Evolutionary conservation across 2,888 invertebrate genomes (phyloP), one percentile per base, ranked within the genome.

Genomic region (Clepsis dumicolana): DNA sequence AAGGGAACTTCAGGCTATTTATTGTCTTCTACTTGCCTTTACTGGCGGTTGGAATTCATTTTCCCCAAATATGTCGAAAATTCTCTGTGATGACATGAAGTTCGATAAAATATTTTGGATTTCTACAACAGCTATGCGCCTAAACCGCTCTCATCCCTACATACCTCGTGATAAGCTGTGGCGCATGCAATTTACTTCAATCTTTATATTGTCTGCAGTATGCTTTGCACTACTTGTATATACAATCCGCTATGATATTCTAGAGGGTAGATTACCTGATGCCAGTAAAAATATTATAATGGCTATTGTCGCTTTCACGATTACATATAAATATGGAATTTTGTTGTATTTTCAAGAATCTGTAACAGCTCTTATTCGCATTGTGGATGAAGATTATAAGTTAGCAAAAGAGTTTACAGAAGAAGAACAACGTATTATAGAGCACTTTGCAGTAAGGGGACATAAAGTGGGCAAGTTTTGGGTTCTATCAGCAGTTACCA

Each of bases 271-370:
- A 12, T 84, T 80, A 63, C 70, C 77, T 2, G 87, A 87, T 64
- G 85, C 83, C 0, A 82, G 83, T 64, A 88, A 86, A 71, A 87
- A 88, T 67, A 72, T 75, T 0, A 77, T 82, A 1, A 86, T 90
- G 77, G 69, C 76, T 2, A 78, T 87, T 2, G 78, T 90, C 1
- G 74, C 78, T 27, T 48, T 82, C 14, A 86, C 83, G 1, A 77
- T 85, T 4, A 77, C 73, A 0, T 71, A 83, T 0, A 89, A 90
- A 73, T 87, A 84, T 70, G 65, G 71, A 1, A 78, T 82, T 5
- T 72, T 90, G n/a, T 52, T 86, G 8, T 73, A 75, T 61, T 73
- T 80, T 48, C 78, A 80, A 61, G 53, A 78, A 16, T 74, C 79
- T 21, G 76, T 89, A 7, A 74, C 65, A 14, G 63, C 74, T 16